These are phyloP conservation scores for Periophthalmus modestus DNA, from an alignment of 2,113 vertebrate genomes.

Conservation along the genomic window DNA sequence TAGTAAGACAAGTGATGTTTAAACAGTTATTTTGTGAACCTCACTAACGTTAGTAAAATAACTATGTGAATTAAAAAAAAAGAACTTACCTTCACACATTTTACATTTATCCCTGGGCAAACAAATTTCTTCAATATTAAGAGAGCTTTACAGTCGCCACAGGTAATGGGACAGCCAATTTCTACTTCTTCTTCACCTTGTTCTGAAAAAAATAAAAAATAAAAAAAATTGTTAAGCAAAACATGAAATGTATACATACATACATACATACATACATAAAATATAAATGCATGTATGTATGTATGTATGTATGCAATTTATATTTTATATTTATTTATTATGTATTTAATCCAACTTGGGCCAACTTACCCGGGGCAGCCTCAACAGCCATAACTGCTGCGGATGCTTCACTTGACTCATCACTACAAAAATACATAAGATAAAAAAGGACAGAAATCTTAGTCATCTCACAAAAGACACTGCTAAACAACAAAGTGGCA, in stretches of 20 bases:
- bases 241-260: no score
- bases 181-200: conserved; percentile 88
- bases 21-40: neutral
- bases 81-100: conserved; percentile 91
- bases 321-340: neutral
- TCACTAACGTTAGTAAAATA: neutral
- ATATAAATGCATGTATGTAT: no score
- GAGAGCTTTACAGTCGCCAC: conserved; percentile 94
- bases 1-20: conserved; percentile 47
- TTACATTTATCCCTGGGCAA: conserved; percentile 97
- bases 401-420: conserved; percentile 83
- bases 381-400: conserved; percentile 87
- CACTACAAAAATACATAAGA: conserved; percentile 73
- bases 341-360: neutral
- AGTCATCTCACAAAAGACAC: neutral
- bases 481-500: neutral
- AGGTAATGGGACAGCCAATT: conserved; percentile 93
- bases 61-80: conserved; percentile 3
- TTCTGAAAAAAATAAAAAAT: conserved; percentile 67
- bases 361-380: conserved; percentile 75
- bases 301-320: no score
- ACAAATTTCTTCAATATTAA: conserved; percentile 97
- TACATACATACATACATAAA: no score
- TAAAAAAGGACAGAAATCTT: neutral
- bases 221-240: no score